Percentiles rank a stretch among this genome's conserved stretches.
phyloP scores from a whole-genome alignment of 2,888 invertebrate genomes.

The Neria commutata region DNA sequence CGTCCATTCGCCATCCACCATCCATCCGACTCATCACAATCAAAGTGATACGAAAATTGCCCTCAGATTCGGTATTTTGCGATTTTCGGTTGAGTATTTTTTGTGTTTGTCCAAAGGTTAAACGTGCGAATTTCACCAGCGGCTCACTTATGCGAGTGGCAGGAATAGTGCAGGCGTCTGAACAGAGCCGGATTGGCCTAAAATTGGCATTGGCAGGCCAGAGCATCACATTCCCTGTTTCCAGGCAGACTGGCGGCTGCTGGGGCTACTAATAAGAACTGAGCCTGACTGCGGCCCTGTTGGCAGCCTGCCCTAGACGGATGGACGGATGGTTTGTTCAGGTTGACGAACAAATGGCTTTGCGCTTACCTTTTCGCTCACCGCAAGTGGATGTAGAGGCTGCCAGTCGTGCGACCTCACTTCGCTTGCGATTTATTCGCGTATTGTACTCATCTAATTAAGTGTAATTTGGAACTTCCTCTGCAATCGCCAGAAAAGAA shows the following conservation, averaged over 20 bases:
- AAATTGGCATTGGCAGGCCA: no score
- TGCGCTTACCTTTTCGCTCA: background rate
- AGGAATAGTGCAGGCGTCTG: no score
- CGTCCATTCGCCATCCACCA: slow-evolving; percentile 28
- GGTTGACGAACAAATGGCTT: background rate
- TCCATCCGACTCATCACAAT: slow-evolving; percentile 39
- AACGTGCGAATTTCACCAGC: slow-evolving; percentile 54
- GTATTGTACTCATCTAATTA: slow-evolving; percentile 48
- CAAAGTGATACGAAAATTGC: slow-evolving; percentile 59
- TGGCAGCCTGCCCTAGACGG: background rate
- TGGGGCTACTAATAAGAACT: background rate
- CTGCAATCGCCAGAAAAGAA: slow-evolving; percentile 57
- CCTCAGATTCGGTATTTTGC: slow-evolving; percentile 43
- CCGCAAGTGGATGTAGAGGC: background rate
- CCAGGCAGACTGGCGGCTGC: background rate
- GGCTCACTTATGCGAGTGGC: slow-evolving; percentile 24
- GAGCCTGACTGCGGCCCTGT: background rate
- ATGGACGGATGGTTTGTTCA: no score
- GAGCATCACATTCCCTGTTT: no score
- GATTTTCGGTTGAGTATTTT: slow-evolving; percentile 33
- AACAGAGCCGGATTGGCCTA: no score
- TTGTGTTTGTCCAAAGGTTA: slow-evolving; percentile 52
- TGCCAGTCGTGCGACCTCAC: slow-evolving; percentile 15
- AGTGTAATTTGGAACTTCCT: slow-evolving; percentile 61
- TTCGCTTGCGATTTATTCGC: slow-evolving; percentile 20